phyloP scores from a whole-genome alignment of 2,113 vertebrate species.

The Catharus fuscescens region DNA sequence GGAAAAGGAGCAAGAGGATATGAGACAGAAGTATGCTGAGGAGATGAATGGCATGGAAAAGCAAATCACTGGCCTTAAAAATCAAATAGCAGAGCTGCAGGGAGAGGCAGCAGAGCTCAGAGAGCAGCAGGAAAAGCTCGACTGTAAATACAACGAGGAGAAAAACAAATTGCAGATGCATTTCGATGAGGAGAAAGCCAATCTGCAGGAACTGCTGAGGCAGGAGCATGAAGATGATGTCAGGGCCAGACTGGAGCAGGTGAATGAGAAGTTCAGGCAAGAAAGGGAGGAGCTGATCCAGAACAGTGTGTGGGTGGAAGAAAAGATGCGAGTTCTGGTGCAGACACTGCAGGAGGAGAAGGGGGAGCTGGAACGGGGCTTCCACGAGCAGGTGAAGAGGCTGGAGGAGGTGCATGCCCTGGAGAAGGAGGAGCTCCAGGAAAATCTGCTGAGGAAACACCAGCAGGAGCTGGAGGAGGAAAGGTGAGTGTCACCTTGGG shows the following conservation, averaged over 20 bases:
- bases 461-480: slow-evolving; percentile 79
- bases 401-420: slow-evolving; percentile 58
- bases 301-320: slow-evolving; percentile 47
- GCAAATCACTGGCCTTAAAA: slow-evolving; percentile 73
- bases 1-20: slow-evolving; percentile 75
- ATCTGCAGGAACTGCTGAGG: slow-evolving; percentile 69
- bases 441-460: slow-evolving; percentile 76
- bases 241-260: slow-evolving; percentile 73
- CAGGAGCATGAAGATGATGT: slow-evolving; percentile 70
- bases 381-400: slow-evolving; percentile 66
- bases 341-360: slow-evolving; percentile 61
- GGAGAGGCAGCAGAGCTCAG: slow-evolving; percentile 67
- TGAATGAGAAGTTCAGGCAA: slow-evolving; percentile 62
- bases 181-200: slow-evolving; percentile 71
- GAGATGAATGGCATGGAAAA: slow-evolving; percentile 73
- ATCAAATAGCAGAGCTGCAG: slow-evolving; percentile 75
- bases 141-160: slow-evolving; percentile 61
- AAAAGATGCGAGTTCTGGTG: slow-evolving; percentile 59
- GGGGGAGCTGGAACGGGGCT: slow-evolving; percentile 57
- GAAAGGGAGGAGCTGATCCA: slow-evolving; percentile 79
- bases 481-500: slow-evolving; percentile 81
- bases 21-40: slow-evolving; percentile 70
- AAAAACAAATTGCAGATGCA: slow-evolving; percentile 58
- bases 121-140: slow-evolving; percentile 56
- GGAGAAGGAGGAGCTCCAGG: slow-evolving; percentile 72